Base-by-base conservation (phyloP, 2,113 vertebrate genomes). In the Mesitornis unicolor region DNA sequence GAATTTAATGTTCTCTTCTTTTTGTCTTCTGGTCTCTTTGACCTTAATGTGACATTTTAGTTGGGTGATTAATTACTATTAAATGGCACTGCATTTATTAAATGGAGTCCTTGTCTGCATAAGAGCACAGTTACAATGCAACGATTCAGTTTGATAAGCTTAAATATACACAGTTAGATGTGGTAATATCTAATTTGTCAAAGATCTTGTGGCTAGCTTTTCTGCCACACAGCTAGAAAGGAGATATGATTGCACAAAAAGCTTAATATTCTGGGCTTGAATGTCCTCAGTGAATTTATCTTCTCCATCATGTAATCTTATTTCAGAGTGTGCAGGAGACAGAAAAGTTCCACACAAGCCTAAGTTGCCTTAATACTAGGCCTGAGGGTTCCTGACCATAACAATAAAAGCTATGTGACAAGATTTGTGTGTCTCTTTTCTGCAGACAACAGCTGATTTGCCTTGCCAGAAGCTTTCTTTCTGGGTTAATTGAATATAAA, bases 151-250 rank as follows among this genome's bases (percentile, higher is more conserved):
- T 96, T 93, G 96, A 98, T 98, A 98, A 97, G 96, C 98, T 98
- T 98, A 98, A 98, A 98, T 97, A 98, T 89, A 98, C 97, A 98
- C 96, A 98, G 98, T 98, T 98, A 98, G 97, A 98, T 95, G 97
- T 96, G 97, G 98, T 96, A 98, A 97, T 98, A 98, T 98, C 97
- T 97, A 98, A 98, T 98, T 98, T 98, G 98, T 98, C 97, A 98
- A 96, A 94, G 97, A 96, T 97, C 91, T 96, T 97, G 96, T 82
- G 88, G 97, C 89, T 97, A 96, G 94, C 95, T 98, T 97, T 97
- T 97, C 96, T 96, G 95, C 96, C 97, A 96, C 97, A 95, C 94
- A 97, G 95, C 91, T 97, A 97, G 96, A 95, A 90, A 95, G 86
- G 67, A 97, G 90, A 87, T 82, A 89, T 85, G 96, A 97, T 93